Conservation (phyloP, 2,113 vertebrate genomes). For the Poeciliopsis retropinna region DNA sequence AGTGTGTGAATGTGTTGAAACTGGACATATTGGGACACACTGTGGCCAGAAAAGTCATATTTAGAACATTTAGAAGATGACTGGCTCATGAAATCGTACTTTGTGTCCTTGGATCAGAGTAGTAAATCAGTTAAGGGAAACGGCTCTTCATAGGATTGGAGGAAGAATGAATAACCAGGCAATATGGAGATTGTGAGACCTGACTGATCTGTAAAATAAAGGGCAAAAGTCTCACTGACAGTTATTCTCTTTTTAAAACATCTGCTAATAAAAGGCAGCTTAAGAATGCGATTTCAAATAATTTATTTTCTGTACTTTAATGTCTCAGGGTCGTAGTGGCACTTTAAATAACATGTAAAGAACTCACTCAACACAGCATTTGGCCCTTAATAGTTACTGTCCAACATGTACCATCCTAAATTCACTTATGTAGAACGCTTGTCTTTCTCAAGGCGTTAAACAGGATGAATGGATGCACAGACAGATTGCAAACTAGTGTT, state of each 20-base stretch:
- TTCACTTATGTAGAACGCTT: constrained; percentile 72
- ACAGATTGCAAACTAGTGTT: constrained; percentile 70
- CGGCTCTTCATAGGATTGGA: constrained; percentile 60
- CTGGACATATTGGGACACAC: constrained; percentile 53
- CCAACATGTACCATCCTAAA: constrained; percentile 69
- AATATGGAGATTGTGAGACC: constrained; percentile 10
- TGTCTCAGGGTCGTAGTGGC: constrained; percentile 11
- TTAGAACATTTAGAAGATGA: constrained; percentile 71
- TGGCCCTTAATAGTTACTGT: constrained; percentile 50
- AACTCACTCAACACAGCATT: constrained; percentile 32
- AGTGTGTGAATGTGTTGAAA: constrained; percentile 37
- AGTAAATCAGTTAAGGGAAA: constrained; percentile 86
- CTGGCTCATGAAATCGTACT: constrained; percentile 82
- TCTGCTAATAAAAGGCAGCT: constrained; percentile 75
- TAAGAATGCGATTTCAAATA: constrained; percentile 55
- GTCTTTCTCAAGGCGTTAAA: constrained; percentile 69
- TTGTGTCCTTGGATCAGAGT: constrained; percentile 80
- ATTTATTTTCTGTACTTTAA: constrained; percentile 16
- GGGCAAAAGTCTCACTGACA: constrained; percentile 74
- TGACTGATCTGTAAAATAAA: constrained; percentile 31
- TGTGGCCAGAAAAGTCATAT: constrained; percentile 69
- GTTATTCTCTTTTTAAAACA: constrained; percentile 68
- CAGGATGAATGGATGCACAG: constrained; percentile 53
- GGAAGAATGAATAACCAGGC: constrained; percentile 23
- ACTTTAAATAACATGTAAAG: constrained; percentile 36